phyloP scores from a whole-genome alignment of 2,888 invertebrate genomes.

The Nymphalis polychloros region DNA sequence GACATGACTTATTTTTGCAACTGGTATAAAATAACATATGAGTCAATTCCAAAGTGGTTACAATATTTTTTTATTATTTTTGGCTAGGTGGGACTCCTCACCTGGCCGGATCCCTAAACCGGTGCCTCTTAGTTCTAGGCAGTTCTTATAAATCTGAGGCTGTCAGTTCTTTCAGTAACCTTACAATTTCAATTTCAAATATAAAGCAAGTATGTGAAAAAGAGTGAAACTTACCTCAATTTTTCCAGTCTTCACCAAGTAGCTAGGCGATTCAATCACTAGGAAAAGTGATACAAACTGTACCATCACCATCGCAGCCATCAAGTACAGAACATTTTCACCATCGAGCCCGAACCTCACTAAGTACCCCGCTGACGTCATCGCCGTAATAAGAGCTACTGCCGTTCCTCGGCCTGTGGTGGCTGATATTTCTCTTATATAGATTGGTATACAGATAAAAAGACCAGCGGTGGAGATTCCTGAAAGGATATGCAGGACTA shows the following conservation, averaged over 20 bases:
- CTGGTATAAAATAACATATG: no score
- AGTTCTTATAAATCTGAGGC: no score
- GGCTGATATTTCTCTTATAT: constrained; percentile 59
- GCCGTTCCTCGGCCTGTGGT: constrained; percentile 48
- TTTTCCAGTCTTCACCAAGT: constrained; percentile 59
- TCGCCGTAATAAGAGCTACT: constrained; percentile 51
- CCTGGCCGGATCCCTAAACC: no score
- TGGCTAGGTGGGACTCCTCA: no score
- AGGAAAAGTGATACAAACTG: constrained; percentile 56
- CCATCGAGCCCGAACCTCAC: constrained; percentile 50
- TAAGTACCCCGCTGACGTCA: constrained; percentile 60
- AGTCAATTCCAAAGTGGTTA: no score
- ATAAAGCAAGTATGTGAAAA: no score
- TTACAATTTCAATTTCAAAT: no score
- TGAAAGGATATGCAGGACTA: constrained; percentile 56
- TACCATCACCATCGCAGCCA: constrained; percentile 55
- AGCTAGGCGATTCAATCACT: constrained; percentile 63
- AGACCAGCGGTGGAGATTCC: constrained; percentile 62
- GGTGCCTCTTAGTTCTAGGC: no score
- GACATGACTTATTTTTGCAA: no score
- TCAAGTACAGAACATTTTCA: constrained; percentile 56
- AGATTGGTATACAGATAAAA: constrained; percentile 61
- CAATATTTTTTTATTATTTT: no score
- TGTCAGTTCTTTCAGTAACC: no score
- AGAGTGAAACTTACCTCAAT: constrained; percentile 52